Base-by-base conservation (phyloP, 1,140 invertebrate genomes). In the Acromyrmex charruanus region DNA sequence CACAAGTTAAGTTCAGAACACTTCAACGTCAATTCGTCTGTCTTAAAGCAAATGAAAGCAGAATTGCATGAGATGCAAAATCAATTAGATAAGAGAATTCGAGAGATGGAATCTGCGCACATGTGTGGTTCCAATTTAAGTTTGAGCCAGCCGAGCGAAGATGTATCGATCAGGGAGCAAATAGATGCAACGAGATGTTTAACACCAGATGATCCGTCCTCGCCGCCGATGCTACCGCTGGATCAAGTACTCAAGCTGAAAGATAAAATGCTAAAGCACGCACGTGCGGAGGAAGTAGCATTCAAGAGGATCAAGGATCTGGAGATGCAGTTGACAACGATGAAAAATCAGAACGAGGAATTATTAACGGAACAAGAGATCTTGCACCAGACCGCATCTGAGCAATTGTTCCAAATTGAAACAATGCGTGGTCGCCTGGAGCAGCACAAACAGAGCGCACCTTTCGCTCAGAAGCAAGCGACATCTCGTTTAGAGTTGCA, bases 321-420 rank as follows among this genome's bases (percentile, higher is more conserved):
- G 28, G 97, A 98, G 89, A 97, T 98, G 96, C 97, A 97, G 93
- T 91, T 97, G 2, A 94, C 94, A 21, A 93, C 95, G 25, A 88
- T 97, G 4, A 96, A 96, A 86, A 95, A 96, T 84, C 95, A 96
- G 66, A 96, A 97, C 65, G 97, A 98, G 96, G 98, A 98, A 94
- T 94, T 98, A 58, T 96, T 97, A 88, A 97, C 97, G 59, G 98
- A 98, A 91, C 97, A 97, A 28, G 97, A 98, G 89, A 96, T 97
- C 44, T 94, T 98, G 65, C 98, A 98, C 92, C 96, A 97, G 87
- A 97, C 97, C 61, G 96, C 98, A 87, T 97, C 97, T 35, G 97
- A 98, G 92, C 97, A 98, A 93, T 96, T 98, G 77, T 96, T 97
- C 77, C 96, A 97, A 91, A 97, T 98, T 77, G 98, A 98, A 61